Conservation (phyloP, 1,140 invertebrate species). For the Sarcophaga bullata region DNA sequence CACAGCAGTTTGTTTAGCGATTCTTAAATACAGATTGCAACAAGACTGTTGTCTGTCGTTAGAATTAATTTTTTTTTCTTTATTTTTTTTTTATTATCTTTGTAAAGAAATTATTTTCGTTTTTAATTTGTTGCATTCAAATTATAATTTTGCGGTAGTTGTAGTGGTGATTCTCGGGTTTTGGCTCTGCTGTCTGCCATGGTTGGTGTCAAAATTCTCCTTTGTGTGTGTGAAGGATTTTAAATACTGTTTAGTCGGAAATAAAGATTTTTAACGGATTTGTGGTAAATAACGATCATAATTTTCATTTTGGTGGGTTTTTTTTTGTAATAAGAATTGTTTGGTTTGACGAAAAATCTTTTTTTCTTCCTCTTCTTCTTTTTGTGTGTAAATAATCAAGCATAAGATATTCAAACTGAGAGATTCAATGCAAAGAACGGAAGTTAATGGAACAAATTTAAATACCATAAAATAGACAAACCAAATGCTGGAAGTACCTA, state of each 20-base stretch:
- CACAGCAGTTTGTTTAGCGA: background rate
- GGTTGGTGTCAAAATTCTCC: background rate
- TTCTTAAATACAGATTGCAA: background rate
- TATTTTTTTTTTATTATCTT: background rate
- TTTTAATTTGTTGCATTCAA: constrained; percentile 9
- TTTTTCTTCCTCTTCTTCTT: too few relatives aligned
- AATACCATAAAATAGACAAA: too few relatives aligned
- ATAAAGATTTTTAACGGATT: constrained; percentile 5
- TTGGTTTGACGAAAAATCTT: background rate
- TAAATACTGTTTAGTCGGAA: background rate
- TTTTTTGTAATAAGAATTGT: background rate
- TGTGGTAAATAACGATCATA: background rate
- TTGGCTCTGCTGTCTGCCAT: background rate
- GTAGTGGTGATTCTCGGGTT: background rate
- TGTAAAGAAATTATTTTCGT: background rate
- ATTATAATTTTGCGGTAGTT: background rate
- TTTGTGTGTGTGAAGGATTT: background rate
- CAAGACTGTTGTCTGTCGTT: background rate
- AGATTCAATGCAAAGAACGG: too few relatives aligned
- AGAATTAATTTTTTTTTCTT: background rate
- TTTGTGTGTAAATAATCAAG: too few relatives aligned
- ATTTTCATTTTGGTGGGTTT: constrained; percentile 1
- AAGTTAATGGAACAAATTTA: too few relatives aligned
- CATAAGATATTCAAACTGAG: too few relatives aligned
- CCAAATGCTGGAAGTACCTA: too few relatives aligned